These are phyloP conservation scores for Labia minor DNA, from an alignment of 2,888 invertebrate genomes.

Conservation along the genomic window DNA sequence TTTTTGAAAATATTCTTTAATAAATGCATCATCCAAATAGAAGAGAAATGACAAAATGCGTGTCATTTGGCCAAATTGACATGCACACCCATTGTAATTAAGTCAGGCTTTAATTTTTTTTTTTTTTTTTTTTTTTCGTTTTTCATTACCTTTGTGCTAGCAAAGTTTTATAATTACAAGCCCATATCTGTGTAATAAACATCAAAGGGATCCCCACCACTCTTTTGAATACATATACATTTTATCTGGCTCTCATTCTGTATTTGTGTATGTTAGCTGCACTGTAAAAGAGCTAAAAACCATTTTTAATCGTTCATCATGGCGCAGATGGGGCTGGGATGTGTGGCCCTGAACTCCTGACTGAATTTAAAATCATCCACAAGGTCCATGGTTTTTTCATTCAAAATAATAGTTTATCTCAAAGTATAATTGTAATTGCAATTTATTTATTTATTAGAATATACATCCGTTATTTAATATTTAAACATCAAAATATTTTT, in stretches of 20 bases:
- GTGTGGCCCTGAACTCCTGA: too few species aligned
- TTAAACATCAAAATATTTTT: too few species aligned
- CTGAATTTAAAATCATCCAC: too few species aligned
- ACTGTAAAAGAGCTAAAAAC: not conserved
- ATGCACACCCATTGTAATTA: conserved; percentile 7
- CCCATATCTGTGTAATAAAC: conserved; percentile 13
- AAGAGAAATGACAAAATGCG: conserved; percentile 3
- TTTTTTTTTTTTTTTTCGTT: not conserved
- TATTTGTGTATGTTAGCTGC: not conserved
- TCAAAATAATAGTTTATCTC: too few species aligned
- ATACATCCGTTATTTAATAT: too few species aligned
- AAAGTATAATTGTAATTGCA: too few species aligned
- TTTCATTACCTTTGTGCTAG: conserved; percentile 1
- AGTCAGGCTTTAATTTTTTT: conserved; percentile 5
- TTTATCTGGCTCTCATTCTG: not conserved
- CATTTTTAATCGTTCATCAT: conserved; percentile 4
- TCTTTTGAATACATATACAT: not conserved
- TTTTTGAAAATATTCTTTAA: not conserved
- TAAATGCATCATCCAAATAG: not conserved
- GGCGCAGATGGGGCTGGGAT: too few species aligned
- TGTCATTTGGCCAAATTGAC: conserved; percentile 13
- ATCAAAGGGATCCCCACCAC: conserved; percentile 1
- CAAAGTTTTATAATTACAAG: conserved; percentile 13
- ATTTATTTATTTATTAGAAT: too few species aligned
- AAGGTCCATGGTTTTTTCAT: too few species aligned